Evolutionary conservation across 2,888 invertebrate species (phyloP).

Genomic region (Cantharis flavilabris): DNA sequence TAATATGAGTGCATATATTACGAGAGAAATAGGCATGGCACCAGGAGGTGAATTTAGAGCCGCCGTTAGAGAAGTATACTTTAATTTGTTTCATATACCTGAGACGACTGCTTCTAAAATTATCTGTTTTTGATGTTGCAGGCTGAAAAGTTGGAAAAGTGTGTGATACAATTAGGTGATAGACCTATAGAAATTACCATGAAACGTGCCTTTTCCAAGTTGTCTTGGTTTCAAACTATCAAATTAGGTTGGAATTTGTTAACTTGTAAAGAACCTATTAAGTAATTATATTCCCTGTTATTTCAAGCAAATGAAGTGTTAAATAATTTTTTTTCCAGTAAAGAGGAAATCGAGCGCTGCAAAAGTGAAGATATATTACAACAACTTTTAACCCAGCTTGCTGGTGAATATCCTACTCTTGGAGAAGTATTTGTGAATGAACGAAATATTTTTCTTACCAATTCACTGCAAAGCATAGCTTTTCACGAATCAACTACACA

Average conservation of each 20-base stretch:
- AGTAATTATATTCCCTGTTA: constrained; percentile 55
- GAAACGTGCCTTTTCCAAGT: constrained; percentile 82
- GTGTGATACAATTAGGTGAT: constrained; percentile 89
- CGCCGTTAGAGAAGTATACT: constrained; percentile 82
- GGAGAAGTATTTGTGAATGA: constrained; percentile 92
- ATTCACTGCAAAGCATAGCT: constrained; percentile 80
- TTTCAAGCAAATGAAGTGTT: not conserved
- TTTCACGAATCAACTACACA: not conserved
- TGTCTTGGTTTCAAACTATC: constrained; percentile 88
- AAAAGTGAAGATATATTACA: constrained; percentile 91
- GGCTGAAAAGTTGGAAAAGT: constrained; percentile 79
- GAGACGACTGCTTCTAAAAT: not conserved
- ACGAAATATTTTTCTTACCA: constrained; percentile 88
- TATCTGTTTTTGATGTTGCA: constrained; percentile 47
- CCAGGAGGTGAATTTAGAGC: constrained; percentile 97
- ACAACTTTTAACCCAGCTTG: constrained; percentile 89
- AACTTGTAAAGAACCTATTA: constrained; percentile 80
- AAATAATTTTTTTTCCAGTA: constrained; percentile 58
- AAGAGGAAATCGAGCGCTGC: constrained; percentile 93
- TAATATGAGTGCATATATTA: constrained; percentile 92
- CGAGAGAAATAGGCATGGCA: constrained; percentile 95
- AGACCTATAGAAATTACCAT: constrained; percentile 92
- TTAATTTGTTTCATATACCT: not conserved
- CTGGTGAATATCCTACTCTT: constrained; percentile 90
- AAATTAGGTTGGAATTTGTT: constrained; percentile 84